Evolutionary conservation across 2,113 vertebrate genomes (phyloP).

Genomic region (Empidonax alnorum): DNA sequence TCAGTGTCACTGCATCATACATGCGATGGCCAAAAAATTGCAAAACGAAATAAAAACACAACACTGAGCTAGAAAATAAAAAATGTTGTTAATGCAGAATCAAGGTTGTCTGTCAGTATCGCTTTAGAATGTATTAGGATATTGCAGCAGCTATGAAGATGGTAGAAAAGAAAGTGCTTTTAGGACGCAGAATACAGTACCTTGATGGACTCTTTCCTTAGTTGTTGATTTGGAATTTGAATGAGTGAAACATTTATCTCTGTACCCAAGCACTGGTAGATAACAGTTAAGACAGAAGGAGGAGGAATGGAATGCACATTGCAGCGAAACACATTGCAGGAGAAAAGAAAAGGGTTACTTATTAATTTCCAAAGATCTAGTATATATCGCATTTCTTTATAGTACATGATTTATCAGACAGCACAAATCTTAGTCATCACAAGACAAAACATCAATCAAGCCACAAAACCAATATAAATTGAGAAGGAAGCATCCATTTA

Average conservation of each 20-base stretch:
- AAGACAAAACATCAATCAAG: constrained; percentile 63
- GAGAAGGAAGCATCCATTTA: constrained; percentile 54
- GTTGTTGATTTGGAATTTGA: constrained; percentile 88
- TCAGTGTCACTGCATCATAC: not conserved
- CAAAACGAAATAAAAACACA: not conserved
- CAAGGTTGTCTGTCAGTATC: not conserved
- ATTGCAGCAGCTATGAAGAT: constrained; percentile 43
- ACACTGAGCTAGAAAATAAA: not conserved
- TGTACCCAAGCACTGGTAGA: constrained; percentile 93
- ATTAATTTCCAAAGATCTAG: constrained; percentile 69
- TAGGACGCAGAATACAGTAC: constrained; percentile 82
- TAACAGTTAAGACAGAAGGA: constrained; percentile 80
- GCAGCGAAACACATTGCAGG: constrained; percentile 71
- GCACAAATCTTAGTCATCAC: constrained; percentile 37
- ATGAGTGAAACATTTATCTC: constrained; percentile 95
- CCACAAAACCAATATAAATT: constrained; percentile 50
- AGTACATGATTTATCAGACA: constrained; percentile 65
- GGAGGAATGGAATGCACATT: constrained; percentile 77
- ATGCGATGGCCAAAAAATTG: not conserved
- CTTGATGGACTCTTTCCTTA: constrained; percentile 91
- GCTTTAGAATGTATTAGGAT: constrained; percentile 27
- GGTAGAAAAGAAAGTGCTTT: constrained; percentile 45
- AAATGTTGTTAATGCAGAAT: not conserved
- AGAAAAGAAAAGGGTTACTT: constrained; percentile 75
- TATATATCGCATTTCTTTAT: constrained; percentile 56